Base-by-base conservation (phyloP, 2,113 vertebrate genomes). In the Chamaea fasciata region DNA sequence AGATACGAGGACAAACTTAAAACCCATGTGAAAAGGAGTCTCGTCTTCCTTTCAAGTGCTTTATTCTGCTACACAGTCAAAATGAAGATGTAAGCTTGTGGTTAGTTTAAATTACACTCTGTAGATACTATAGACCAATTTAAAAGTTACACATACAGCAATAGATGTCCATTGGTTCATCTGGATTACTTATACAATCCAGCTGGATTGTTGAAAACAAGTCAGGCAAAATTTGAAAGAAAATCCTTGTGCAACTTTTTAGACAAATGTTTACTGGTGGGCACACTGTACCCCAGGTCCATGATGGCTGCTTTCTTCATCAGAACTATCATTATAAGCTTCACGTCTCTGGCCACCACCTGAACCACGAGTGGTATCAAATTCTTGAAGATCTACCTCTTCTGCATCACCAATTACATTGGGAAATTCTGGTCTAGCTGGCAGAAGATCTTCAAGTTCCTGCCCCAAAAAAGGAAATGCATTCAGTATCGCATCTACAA, bases 231-330 rank as follows among this genome's bases (percentile, higher is more conserved):
- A 79, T 96, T 96, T 97, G 92, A 98, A 97, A 95, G 94, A 97
- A 97, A 97, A 97, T 96, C 98, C 97, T 95, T 96, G 98, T 97
- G 97, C 96, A 96, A 98, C 95, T 96, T 95, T 50, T 95, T 92
- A 95, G 94, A 96, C 95, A 95, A 95, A 96, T 35, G 90, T 97
- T 98, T 98, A 99, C 98, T 99, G 99, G 95, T 99, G 99, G 96
- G 99, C 99, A 90, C 99, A 99, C 97, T 99, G 99, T 89, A 99
- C 99, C 94, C 99, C 99, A 56, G 99, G 99, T 86, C 99, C 99
- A 41, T 99, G 99, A 86, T 99, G 99, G 92, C 99, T 98, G 55
- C 99, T 98, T 96, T 99, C 99, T 83, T 99, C 99, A 92, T 99
- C 99, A 69, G 99, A 99, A 94, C 99, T 99, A 97, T 99, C 99